Percentiles rank a stretch among this genome's conserved stretches.
phyloP scores from a whole-genome alignment of 2,888 invertebrate genomes.

The Habroteleia sp. region DNA sequence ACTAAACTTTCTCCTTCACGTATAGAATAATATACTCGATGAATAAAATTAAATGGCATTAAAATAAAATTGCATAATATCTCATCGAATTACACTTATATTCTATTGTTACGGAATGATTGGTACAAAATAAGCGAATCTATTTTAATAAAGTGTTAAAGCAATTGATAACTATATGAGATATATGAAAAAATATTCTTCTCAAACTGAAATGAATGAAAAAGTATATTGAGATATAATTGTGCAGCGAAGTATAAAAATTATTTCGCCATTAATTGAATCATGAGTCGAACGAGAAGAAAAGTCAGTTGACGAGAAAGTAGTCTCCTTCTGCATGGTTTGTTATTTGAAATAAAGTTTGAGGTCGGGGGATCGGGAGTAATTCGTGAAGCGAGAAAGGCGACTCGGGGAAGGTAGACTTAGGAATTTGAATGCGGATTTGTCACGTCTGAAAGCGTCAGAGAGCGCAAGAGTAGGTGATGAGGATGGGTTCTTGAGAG shows the following conservation, averaged over 20 bases:
- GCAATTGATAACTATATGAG: constrained; percentile 1
- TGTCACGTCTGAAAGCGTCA: constrained; percentile 70
- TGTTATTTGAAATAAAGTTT: constrained; percentile 62
- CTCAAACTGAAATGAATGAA: constrained; percentile 1
- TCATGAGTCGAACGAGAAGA: constrained; percentile 42
- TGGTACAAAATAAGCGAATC: constrained; percentile 6
- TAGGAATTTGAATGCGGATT: constrained; percentile 75
- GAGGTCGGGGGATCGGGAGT: constrained; percentile 25
- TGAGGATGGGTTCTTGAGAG: constrained; percentile 54
- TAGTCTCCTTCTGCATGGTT: constrained; percentile 52
- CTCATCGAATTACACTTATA: too few species aligned
- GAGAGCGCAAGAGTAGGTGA: constrained; percentile 63
- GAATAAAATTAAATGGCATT: too few species aligned
- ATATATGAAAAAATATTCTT: not conserved
- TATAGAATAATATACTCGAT: too few species aligned
- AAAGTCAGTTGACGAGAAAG: constrained; percentile 58
- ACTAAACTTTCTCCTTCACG: too few species aligned
- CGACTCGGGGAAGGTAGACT: constrained; percentile 65
- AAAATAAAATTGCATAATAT: too few species aligned
- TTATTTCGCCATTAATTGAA: constrained; percentile 52
- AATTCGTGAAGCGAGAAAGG: constrained; percentile 59
- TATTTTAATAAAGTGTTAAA: constrained; percentile 2
- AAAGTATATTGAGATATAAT: constrained; percentile 19
- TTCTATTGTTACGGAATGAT: too few species aligned
- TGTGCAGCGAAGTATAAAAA: constrained; percentile 37